A percentile compares a stretch with the other conserved stretches of the same genome.
Evolutionary conservation across 2,797 vertebrate species (phyloP).

Genomic region (Philypnodon macrostomus): DNA sequence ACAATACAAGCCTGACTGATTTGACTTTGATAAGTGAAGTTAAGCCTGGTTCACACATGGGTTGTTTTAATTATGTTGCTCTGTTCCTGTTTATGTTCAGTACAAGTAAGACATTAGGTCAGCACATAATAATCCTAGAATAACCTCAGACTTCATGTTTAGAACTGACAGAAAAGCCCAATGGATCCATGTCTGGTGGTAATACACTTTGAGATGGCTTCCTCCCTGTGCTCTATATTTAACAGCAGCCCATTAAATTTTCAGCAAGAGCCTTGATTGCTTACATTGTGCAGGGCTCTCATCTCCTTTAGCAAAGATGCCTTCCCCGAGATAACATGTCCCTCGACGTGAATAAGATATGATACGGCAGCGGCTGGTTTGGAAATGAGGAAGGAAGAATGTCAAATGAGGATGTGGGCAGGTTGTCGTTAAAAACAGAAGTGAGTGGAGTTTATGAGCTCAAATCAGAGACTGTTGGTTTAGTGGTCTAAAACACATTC

Average conservation of each 20-base stretch:
- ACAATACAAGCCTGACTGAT: too few relatives aligned
- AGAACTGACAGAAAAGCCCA: slow-evolving; percentile 13
- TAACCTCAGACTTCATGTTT: slow-evolving; percentile 4
- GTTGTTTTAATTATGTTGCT: too few relatives aligned
- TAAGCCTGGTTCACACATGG: too few relatives aligned
- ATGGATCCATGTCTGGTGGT: slow-evolving; percentile 25
- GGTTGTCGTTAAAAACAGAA: slow-evolving; percentile 3
- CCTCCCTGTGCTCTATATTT: slow-evolving; percentile 57
- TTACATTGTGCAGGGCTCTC: slow-evolving; percentile 52
- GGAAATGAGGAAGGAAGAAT: slow-evolving; percentile 39
- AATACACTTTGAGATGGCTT: slow-evolving; percentile 31
- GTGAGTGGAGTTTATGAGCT: slow-evolving; percentile 12
- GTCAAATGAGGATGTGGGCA: slow-evolving; percentile 29
- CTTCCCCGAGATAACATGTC: slow-evolving; percentile 43
- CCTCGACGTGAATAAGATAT: slow-evolving; percentile 57
- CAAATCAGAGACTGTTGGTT: slow-evolving; percentile 13
- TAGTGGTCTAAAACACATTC: slow-evolving; percentile 5
- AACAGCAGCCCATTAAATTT: slow-evolving; percentile 59
- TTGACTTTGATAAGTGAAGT: too few relatives aligned
- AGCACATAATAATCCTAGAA: slow-evolving; percentile 2
- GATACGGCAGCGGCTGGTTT: slow-evolving; percentile 32
- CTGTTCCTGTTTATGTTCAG: too few relatives aligned
- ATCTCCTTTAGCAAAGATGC: slow-evolving; percentile 52
- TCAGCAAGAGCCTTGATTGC: slow-evolving; percentile 58
- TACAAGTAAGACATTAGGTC: too few relatives aligned